Base-by-base conservation (phyloP, 1,140 invertebrate genomes). In the Drosophila nasuta region DNA sequence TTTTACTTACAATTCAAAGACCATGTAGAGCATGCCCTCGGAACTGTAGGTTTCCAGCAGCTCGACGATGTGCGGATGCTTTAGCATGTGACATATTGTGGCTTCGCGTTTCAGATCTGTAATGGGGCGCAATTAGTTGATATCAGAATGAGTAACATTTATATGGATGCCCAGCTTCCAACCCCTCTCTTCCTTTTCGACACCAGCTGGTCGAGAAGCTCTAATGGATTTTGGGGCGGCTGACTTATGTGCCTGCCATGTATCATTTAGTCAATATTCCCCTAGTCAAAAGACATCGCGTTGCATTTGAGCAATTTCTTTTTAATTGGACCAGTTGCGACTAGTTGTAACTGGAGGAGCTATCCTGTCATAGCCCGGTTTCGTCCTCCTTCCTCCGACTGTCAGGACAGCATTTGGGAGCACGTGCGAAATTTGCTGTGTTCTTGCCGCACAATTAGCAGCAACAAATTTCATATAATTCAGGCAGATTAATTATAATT, bases 11-110 rank as follows among this genome's bases (percentile, higher is more conserved):
- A 98, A 98, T 96, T 99, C 98, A 94, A 99, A 99, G 71, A 99
- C 98, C 98, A 99, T 99, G 92, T 99, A 99, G 2, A 99, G 95
- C 96, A 99, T 98, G 86, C 98, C 98, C 93, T 99, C 98, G 6
- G 98, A 99, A 87, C 98, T 98, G 95, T 99, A 99, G 0, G 98
- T 99, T 93, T 99, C 98, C 64, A 99, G 93, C 30, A 99, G 94
- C 93, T 99, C 98, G 54, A 99, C 98, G 77, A 99, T 99, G 93
- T 99, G 98, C 3, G 98, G 98, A 94, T 99, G 98, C 93, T 99
- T 99, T 75, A 99, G 93, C 96, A 99, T 98, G 93, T 99, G 98
- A 93, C 98, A 99, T 95, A 99, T 99, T 93, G 98, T 99, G 28
- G 98, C 98, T 93, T 99, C 98, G 56, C 98, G 94, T 94, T 99